Evolutionary conservation across 2,888 invertebrate genomes (phyloP).

Genomic region (Nephrotoma appendiculata): DNA sequence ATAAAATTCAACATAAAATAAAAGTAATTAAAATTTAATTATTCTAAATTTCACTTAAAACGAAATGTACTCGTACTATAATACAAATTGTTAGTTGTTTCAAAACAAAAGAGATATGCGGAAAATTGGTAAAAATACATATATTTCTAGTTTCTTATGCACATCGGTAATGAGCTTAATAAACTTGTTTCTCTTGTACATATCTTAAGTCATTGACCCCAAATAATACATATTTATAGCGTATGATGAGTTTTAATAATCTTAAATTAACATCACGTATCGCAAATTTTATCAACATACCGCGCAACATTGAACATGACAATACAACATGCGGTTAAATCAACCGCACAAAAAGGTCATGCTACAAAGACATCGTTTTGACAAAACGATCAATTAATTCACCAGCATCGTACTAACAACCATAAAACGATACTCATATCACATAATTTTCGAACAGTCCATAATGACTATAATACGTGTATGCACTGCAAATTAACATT

Average conservation of each 20-base stretch:
- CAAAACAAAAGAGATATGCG: not conserved
- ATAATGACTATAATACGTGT: not conserved
- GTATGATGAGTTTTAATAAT: not conserved
- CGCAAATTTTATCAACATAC: not conserved
- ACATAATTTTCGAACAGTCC: not conserved
- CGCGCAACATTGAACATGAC: not conserved
- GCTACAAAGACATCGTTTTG: not conserved
- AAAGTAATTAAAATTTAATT: not conserved
- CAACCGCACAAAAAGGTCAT: not conserved
- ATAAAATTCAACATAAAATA: not conserved
- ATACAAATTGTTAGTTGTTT: not conserved
- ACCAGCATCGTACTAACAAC: not conserved
- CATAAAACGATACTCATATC: not conserved
- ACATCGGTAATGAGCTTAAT: not conserved
- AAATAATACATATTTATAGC: not conserved
- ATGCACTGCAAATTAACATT: not conserved
- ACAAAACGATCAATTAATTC: not conserved
- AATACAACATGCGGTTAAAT: not conserved
- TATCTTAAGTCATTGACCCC: not conserved
- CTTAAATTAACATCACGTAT: not conserved
- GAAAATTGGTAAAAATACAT: not conserved
- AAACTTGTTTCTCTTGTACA: not conserved
- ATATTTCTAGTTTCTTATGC: not conserved
- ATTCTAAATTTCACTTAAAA: not conserved
- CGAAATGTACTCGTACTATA: not conserved